phyloP scores from a whole-genome alignment of 2,888 invertebrate genomes.

The Oxycera nigricornis region DNA sequence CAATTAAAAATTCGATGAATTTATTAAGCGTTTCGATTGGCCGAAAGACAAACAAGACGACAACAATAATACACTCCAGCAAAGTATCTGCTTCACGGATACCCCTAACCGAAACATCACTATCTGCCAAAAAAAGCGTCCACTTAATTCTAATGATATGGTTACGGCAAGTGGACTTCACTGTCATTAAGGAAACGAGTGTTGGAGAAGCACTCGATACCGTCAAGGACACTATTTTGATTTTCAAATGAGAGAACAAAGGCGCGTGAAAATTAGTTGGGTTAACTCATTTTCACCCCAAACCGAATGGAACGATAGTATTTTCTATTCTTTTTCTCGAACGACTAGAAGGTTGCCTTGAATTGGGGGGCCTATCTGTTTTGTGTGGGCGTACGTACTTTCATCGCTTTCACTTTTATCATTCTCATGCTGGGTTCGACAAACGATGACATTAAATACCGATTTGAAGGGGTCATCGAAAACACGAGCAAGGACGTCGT shows the following conservation, averaged over 20 bases:
- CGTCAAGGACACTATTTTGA: background rate
- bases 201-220: background rate
- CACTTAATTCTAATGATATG: slow-evolving; percentile 35
- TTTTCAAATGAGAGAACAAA: slow-evolving; percentile 16
- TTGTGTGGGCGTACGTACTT: background rate
- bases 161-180: background rate
- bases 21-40: too few relatives aligned
- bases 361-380: background rate
- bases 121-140: slow-evolving; percentile 17
- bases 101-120: too few relatives aligned
- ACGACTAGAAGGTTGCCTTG: background rate
- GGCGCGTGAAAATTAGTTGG: background rate
- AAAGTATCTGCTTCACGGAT: too few relatives aligned
- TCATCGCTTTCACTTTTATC: background rate
- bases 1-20: too few relatives aligned
- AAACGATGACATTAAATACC: slow-evolving; percentile 29
- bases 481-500: slow-evolving; percentile 10
- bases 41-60: too few relatives aligned
- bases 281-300: background rate
- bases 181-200: slow-evolving; percentile 10
- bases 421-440: slow-evolving; percentile 19
- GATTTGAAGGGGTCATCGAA: slow-evolving; percentile 31
- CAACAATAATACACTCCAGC: too few relatives aligned
- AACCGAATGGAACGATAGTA: too few relatives aligned
- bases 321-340: too few relatives aligned